phyloP scores from a whole-genome alignment of 2,797 vertebrate genomes.

The Simalia tracyae region DNA sequence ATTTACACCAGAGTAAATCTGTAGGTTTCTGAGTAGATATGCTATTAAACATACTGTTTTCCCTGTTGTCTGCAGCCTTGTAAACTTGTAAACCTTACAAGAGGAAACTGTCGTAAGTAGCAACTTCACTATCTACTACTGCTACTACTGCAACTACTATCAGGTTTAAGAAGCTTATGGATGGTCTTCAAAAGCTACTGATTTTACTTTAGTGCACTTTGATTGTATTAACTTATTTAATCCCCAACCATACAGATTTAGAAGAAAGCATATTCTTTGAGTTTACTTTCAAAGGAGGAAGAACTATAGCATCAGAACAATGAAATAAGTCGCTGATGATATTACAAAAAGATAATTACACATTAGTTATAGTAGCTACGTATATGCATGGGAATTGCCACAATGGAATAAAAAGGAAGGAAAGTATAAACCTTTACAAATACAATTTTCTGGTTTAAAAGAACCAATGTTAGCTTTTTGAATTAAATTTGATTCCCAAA shows the following conservation, averaged over 20 bases:
- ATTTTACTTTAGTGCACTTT: not conserved
- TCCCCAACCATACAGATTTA: not conserved
- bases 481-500: not conserved
- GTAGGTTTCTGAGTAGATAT: not conserved
- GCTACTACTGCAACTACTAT: not conserved
- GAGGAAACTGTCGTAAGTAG: slow-evolving; percentile 84
- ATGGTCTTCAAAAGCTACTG: not conserved
- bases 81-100: slow-evolving; percentile 80
- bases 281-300: not conserved
- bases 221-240: not conserved
- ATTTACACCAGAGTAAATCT: not conserved
- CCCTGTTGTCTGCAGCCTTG: slow-evolving; percentile 76
- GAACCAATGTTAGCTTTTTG: not conserved
- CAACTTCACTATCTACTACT: not conserved
- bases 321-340: not conserved
- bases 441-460: not conserved
- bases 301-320: not conserved
- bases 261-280: not conserved
- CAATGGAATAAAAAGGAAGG: not conserved
- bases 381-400: no score
- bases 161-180: not conserved
- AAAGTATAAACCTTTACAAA: not conserved
- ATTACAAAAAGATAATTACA: not conserved
- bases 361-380: not conserved
- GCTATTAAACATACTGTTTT: slow-evolving; percentile 2